phyloP scores from a whole-genome alignment of 2,888 invertebrate species.

The Mythimna loreyi region DNA sequence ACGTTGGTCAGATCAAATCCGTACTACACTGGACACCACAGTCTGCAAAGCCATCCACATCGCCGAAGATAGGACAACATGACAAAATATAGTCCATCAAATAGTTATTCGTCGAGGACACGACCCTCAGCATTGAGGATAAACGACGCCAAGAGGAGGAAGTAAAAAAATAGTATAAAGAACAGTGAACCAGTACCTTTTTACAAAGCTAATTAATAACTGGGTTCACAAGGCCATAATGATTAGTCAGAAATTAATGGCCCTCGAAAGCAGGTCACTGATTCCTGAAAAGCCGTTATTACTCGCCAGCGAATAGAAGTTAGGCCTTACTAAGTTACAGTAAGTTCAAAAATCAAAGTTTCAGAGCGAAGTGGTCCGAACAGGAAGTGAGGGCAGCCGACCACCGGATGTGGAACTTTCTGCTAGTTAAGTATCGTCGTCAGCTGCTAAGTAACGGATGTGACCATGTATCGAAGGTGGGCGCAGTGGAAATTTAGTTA shows the following conservation, averaged over 20 bases:
- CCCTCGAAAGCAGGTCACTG: not conserved
- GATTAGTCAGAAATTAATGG: not conserved
- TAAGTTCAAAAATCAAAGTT: slow-evolving; percentile 56
- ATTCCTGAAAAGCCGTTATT: not conserved
- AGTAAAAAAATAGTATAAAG: too few species aligned
- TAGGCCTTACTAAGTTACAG: slow-evolving; percentile 41
- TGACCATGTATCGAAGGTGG: not conserved
- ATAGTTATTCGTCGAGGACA: too few species aligned
- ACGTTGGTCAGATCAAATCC: too few species aligned
- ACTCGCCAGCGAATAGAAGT: slow-evolving; percentile 17
- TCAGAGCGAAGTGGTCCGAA: slow-evolving; percentile 40
- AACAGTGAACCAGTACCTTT: too few species aligned
- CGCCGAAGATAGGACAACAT: too few species aligned
- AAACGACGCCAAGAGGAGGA: too few species aligned
- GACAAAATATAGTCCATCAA: too few species aligned
- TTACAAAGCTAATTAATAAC: not conserved
- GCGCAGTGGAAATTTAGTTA: not conserved
- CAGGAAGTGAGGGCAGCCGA: slow-evolving; percentile 59
- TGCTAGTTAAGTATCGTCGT: slow-evolving; percentile 52
- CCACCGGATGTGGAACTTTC: slow-evolving; percentile 60
- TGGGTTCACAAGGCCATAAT: not conserved
- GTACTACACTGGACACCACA: too few species aligned
- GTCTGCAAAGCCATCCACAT: too few species aligned
- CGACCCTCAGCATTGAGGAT: too few species aligned
- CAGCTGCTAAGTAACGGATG: slow-evolving; percentile 47